Base-by-base conservation (phyloP, 1,140 invertebrate genomes). In the Lucilia cuprina region DNA sequence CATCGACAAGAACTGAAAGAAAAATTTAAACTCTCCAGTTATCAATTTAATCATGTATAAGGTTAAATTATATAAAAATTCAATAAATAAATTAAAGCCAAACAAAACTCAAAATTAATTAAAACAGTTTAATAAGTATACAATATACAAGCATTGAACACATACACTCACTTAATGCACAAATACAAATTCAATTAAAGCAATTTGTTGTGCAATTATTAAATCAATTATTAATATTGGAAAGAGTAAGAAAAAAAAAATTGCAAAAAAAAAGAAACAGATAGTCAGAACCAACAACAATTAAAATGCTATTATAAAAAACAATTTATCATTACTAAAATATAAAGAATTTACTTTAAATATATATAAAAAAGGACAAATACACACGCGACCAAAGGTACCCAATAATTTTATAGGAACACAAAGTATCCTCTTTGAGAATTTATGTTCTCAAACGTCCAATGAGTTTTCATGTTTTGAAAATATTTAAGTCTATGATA, bases 151-250 rank as follows among this genome's bases (percentile, higher is more conserved):
- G n/a, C n/a, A n/a, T 17, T 13, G 14, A 60, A n/a, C n/a, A 10
- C 55, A 60, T 5, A 13, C 55, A 60, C 55, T 8, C 35, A n/a
- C n/a, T 60, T n/a, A 60, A 13, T 60, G 5, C n/a, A n/a, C 55
- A 60, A 60, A 60, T 60, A 70, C 65, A 70, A 21, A 70, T 70
- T 70, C 65, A 70, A 70, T 70, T 70, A n/a, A n/a, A n/a, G n/a
- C n/a, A n/a, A n/a, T n/a, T n/a, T 60, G 65, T 19, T 70, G 1
- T 70, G 55, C 65, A 70, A 21, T 70, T 70, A 70, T 70, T 70
- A 21, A 70, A 70, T 70, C 19, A 70, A 70, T 70, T 21, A 70
- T 70, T 70, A 70, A 70, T 70, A 21, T 21, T 70, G n/a, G 65
- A 17, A n/a, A n/a, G 4, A 70, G 8, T 70, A 70, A 21, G 65